These are phyloP conservation scores for Polietes domitor DNA, from an alignment of 2,888 invertebrate genomes.

Conservation along the genomic window DNA sequence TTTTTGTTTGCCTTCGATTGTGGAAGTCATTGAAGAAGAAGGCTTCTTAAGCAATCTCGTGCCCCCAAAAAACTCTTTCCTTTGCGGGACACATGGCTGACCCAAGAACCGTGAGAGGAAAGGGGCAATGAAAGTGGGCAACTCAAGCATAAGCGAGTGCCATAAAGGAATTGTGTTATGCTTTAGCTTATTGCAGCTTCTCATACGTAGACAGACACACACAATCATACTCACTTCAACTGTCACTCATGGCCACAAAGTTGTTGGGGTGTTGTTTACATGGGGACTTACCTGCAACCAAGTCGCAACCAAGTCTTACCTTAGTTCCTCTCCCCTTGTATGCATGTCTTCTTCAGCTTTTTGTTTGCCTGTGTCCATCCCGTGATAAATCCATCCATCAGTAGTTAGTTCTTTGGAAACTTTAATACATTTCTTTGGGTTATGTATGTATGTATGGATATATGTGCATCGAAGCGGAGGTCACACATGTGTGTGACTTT, in stretches of 20 bases:
- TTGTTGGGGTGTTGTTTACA: background rate
- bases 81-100: background rate
- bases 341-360: no score
- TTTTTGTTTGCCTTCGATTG: slow-evolving; percentile 48
- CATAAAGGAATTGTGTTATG: background rate
- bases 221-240: slow-evolving; percentile 5
- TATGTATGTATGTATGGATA: background rate
- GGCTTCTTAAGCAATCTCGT: slow-evolving; percentile 1
- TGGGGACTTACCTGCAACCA: background rate
- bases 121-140: slow-evolving; percentile 9
- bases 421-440: slow-evolving; percentile 36
- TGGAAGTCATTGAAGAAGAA: background rate
- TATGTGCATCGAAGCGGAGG: background rate
- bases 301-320: background rate
- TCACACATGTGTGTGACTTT: slow-evolving; percentile 65
- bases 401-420: slow-evolving; percentile 62
- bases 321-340: no score
- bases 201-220: background rate
- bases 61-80: background rate
- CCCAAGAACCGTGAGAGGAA: background rate
- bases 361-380: background rate
- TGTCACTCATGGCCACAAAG: slow-evolving; percentile 17
- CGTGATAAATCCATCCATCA: slow-evolving; percentile 56
- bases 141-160: background rate
- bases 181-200: background rate